A percentile compares a stretch with the other conserved stretches of the same genome.
phyloP scores from a whole-genome alignment of 2,888 invertebrate species.

The Synanthedon myopaeformis region DNA sequence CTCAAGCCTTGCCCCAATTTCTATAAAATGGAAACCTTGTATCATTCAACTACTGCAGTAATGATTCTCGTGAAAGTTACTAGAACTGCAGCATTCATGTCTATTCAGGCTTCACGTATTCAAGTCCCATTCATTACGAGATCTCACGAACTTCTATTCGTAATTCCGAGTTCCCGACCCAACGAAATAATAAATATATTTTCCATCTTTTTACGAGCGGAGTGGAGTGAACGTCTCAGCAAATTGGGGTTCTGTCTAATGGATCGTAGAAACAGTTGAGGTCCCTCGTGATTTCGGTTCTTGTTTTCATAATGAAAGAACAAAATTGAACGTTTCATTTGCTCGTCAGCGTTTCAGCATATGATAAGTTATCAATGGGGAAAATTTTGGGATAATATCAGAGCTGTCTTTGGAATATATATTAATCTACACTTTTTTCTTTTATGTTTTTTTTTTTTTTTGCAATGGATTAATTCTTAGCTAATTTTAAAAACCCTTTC shows the following conservation, averaged over 20 bases:
- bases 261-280: conserved; percentile 29
- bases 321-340: conserved; percentile 22
- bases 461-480: too few species aligned
- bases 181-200: conserved; percentile 19
- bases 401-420: too few species aligned
- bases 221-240: conserved; percentile 22
- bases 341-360: conserved; percentile 24
- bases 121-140: conserved; percentile 15
- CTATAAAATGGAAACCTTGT: too few species aligned
- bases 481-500: too few species aligned
- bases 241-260: conserved; percentile 44
- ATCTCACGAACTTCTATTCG: neutral
- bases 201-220: conserved; percentile 16
- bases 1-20: too few species aligned
- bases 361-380: too few species aligned
- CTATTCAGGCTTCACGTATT: conserved; percentile 9
- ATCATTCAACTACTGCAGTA: neutral
- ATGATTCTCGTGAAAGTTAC: neutral
- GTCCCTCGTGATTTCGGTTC: conserved; percentile 17
- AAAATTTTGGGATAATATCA: too few species aligned
- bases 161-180: conserved; percentile 17
- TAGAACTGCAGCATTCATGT: conserved; percentile 5
- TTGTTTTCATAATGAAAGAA: conserved; percentile 8
- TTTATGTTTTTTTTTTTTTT: too few species aligned
- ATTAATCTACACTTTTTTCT: too few species aligned